Conservation (phyloP, 2,113 vertebrate genomes). For the Cyrtonyx montezumae region DNA sequence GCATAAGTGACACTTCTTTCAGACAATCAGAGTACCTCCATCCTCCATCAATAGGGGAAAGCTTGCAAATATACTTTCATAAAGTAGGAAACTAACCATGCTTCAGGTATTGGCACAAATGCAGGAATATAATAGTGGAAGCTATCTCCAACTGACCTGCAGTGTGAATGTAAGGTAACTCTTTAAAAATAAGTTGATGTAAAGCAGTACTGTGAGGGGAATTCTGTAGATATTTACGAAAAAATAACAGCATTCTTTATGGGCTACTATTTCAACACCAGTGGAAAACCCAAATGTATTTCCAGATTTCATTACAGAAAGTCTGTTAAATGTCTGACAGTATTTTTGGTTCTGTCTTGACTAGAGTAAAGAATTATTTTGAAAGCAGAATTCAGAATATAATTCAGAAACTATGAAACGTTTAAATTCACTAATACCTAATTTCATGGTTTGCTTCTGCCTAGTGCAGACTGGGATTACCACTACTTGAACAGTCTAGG, state of each 20-base stretch:
- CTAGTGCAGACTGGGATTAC: background rate
- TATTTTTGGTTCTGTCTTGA: background rate
- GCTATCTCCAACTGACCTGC: background rate
- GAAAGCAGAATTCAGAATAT: background rate
- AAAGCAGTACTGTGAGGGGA: background rate
- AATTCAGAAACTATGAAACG: background rate
- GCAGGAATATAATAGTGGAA: background rate
- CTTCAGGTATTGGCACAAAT: background rate
- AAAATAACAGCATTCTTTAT: background rate
- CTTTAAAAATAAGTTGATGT: background rate
- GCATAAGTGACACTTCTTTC: background rate
- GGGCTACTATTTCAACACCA: background rate
- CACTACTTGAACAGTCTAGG: no score
- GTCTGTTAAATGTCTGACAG: background rate
- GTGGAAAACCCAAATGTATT: background rate
- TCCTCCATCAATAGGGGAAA: background rate
- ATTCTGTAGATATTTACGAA: background rate
- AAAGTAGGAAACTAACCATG: background rate
- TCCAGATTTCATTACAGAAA: background rate
- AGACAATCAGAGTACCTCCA: background rate
- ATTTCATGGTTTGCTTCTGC: background rate
- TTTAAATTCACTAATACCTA: background rate
- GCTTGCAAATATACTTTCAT: background rate
- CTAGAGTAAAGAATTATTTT: background rate
- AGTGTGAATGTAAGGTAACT: background rate